phyloP scores from a whole-genome alignment of 92 coral and sea anemone genomes.

The Epizoanthus stellaris region DNA sequence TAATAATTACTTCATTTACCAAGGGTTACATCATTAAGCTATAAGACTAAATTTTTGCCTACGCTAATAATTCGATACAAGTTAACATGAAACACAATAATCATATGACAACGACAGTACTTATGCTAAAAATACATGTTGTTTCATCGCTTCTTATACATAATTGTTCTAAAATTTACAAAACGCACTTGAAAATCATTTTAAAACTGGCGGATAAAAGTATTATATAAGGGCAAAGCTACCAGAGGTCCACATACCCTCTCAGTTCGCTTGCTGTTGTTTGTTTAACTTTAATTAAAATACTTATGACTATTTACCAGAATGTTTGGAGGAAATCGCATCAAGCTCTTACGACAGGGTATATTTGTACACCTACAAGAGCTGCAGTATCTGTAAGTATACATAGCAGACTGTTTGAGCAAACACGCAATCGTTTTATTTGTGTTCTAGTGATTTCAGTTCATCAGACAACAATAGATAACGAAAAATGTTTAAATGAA shows the following conservation, averaged over 20 bases:
- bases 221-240: neutral
- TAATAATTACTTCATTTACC: too few relatives aligned
- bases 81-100: too few relatives aligned
- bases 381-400: slow-evolving; percentile 48
- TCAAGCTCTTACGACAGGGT: slow-evolving; percentile 16
- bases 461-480: too few relatives aligned
- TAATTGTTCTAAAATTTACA: too few relatives aligned
- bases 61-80: too few relatives aligned
- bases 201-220: neutral
- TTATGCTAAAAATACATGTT: neutral
- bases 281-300: neutral
- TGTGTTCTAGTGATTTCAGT: too few relatives aligned
- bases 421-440: too few relatives aligned
- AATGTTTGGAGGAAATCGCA: slow-evolving; percentile 40
- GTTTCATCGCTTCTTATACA: neutral
- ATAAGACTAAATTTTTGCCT: too few relatives aligned
- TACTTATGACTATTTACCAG: slow-evolving; percentile 4
- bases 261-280: neutral
- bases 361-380: slow-evolving; percentile 30
- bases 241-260: neutral
- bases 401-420: too few relatives aligned
- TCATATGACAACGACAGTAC: too few relatives aligned
- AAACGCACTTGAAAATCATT: neutral
- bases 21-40: too few relatives aligned
- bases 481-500: too few relatives aligned